A percentile compares a stretch with the other conserved stretches of the same genome.
Conservation (phyloP, 2,888 invertebrate genomes). For the Sphinx pinastri region DNA sequence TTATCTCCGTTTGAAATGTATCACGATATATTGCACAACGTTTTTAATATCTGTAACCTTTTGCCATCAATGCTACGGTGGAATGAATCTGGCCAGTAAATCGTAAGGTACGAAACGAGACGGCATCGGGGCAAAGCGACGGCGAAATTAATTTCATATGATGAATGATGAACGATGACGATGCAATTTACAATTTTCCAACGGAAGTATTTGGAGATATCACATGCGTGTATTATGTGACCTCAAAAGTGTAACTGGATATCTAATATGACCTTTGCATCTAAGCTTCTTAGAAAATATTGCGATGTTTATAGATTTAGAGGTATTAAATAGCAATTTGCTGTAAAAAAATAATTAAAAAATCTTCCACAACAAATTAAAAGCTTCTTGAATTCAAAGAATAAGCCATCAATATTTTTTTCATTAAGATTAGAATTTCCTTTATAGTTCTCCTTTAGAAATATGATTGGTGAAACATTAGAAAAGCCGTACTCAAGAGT, state of each 20-base stretch:
- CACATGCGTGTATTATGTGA: not conserved
- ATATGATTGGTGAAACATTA: no score
- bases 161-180: conserved; percentile 81
- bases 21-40: conserved; percentile 43
- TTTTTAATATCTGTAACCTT: conserved; percentile 61
- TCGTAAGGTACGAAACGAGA: conserved; percentile 67
- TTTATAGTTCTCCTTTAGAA: no score
- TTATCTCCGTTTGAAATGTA: conserved; percentile 10
- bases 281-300: not conserved
- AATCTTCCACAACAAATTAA: no score
- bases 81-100: conserved; percentile 71
- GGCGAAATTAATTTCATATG: conserved; percentile 78
- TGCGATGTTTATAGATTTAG: not conserved
- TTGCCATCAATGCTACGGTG: conserved; percentile 61
- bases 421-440: no score
- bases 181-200: conserved; percentile 73
- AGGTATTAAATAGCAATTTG: no score
- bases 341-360: no score
- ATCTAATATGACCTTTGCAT: not conserved
- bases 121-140: conserved; percentile 59
- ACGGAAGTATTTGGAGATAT: conserved; percentile 53
- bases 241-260: not conserved
- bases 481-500: no score
- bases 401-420: no score
- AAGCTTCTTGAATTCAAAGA: no score